Evolutionary conservation across 2,888 invertebrate genomes (phyloP), one percentile per base, ranked within the genome.

Genomic region (Carpatolechia fugitivella): DNA sequence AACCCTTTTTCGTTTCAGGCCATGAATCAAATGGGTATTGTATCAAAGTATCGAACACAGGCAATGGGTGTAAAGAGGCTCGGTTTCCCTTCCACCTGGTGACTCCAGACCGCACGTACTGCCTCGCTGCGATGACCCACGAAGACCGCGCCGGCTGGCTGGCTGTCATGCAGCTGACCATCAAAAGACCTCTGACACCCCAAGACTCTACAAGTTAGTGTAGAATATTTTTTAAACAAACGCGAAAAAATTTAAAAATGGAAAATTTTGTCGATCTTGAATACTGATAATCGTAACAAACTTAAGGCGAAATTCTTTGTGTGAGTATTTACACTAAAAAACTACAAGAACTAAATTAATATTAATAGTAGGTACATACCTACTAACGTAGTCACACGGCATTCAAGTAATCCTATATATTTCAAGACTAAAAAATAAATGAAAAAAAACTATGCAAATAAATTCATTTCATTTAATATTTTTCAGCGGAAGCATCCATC

Each of bases 101-200:
- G 60, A 97, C 97, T 0, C 97, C 96, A 0, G 95, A 95, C 57
- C 85, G 96, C 54, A 92, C 92, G 38, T 96, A 93, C 80, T 93
- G 95, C 71, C 83, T 96, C 55, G 95, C 95, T 1, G 95, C 97
- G 13, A 92, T 93, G 62, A 93, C 92, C 1, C 94, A 95, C 66
- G 93, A 94, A 44, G 97, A 97, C 63, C 88, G 96, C 61, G 93
- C 94, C 58, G 92, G 94, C 55, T 97, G 97, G 97, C 94, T 97
- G 55, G 91, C 92, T 36, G 94, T 93, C 29, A 91, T 97, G 61
- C 93, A 95, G 70, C 92, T 91, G 68, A 94, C 96, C 11, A 90
- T 97, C 46, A 94, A 94, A 53, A 91, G 93, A 65, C 95, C 94
- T 0, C 91, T 96, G 41, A 94, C 95, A 10, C 95, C 95, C 5